A percentile compares a stretch with the other conserved stretches of the same genome.
Evolutionary conservation across 2,797 vertebrate species (phyloP).

Genomic region (Pantherophis vulpinus): DNA sequence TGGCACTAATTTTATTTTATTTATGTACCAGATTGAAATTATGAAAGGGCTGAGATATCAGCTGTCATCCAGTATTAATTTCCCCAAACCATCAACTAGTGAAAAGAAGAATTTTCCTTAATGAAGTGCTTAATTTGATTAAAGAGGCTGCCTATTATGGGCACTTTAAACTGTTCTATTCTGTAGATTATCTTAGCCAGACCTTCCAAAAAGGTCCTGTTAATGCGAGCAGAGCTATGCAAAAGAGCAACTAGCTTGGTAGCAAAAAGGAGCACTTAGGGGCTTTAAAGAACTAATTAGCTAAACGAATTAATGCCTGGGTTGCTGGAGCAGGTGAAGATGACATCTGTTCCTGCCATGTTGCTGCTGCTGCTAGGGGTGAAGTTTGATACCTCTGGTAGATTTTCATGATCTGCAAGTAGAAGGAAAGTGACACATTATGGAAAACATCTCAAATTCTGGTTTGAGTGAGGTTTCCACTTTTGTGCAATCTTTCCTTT

Average conservation of each 20-base stretch:
- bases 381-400: slow-evolving; percentile 17
- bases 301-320: slow-evolving; percentile 20
- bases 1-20: background rate
- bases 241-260: slow-evolving; percentile 3
- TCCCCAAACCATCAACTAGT: slow-evolving; percentile 16
- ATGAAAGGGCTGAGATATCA: background rate
- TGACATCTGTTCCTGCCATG: slow-evolving; percentile 15
- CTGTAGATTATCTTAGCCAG: slow-evolving; percentile 8
- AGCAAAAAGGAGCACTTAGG: slow-evolving; percentile 20
- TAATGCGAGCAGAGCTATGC: background rate
- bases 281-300: slow-evolving; percentile 21
- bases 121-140: slow-evolving; percentile 35
- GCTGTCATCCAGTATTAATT: slow-evolving; percentile 21
- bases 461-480: background rate
- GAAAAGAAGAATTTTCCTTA: slow-evolving; percentile 22
- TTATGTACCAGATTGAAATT: background rate
- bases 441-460: background rate
- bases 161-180: background rate
- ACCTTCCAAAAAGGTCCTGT: background rate
- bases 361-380: slow-evolving; percentile 1
- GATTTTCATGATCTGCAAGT: slow-evolving; percentile 23
- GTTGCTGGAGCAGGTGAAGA: slow-evolving; percentile 25
- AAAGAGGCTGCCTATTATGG: slow-evolving; percentile 16
- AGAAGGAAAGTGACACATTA: background rate
- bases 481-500: background rate